Evolutionary conservation across 2,113 vertebrate species (phyloP), one percentile per base, ranked within the genome.

Genomic region (Alligator mississippiensis): DNA sequence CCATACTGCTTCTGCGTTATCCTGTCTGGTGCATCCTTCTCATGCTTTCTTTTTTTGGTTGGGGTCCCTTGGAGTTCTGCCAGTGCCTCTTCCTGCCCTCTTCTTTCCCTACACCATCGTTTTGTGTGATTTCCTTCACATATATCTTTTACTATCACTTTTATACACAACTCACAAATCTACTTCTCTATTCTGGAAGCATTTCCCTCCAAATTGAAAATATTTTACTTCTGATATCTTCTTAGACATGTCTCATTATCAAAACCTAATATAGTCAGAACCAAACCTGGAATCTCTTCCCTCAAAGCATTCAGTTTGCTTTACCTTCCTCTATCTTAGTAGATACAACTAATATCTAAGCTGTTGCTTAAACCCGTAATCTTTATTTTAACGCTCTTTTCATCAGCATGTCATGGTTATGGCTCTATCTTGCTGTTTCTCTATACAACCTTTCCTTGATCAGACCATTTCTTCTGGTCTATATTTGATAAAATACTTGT

Each of bases 1-100:
- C 47, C 47, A 47, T 47, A 9, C 47, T 93, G 47, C 84, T 95
- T 93, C 84, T 15, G 79, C 89, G 47, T 91, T 96, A 85, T 91
- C 66, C 59, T 62, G 75, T 85, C 89, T 90, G 89, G 90, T 92
- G 87, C 77, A 27, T 70, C 94, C 92, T 94, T 11, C 6, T 47
- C 38, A 15, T 93, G 91, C 93, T 88, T 77, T 21, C 15, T 85
- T 62, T 25, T 89, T 88, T 80, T 70, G 55, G 13, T 47, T 90
- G 74, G 27, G 30, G 86, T 16, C 24, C n/a, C 28, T 88, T 85
- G 25, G 60, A 85, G 80, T 95, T 87, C 75, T 2, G 1, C 47
- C 47, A 47, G 47, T 85, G 47, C 9, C 14, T 89, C 60, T 83
- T 64, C 38, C 22, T 59, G 3, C 87, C 68, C 85, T 93, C 85